phyloP scores from a whole-genome alignment of 2,888 invertebrate genomes.

The Ophion ventricosus region DNA sequence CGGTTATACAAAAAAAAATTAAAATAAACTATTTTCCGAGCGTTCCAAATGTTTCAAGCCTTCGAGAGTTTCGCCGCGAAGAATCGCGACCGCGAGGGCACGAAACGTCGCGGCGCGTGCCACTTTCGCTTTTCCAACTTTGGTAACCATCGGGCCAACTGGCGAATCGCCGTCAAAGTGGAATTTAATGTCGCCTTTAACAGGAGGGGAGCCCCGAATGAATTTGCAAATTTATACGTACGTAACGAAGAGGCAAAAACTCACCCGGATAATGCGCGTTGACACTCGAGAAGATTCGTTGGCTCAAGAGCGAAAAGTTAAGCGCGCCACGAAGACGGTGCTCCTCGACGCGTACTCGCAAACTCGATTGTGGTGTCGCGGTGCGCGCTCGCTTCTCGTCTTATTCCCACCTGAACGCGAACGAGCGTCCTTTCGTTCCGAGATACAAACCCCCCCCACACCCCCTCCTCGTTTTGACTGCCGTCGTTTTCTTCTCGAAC shows the following conservation, averaged over 20 bases:
- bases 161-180: background rate
- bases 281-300: background rate
- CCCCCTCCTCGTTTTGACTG: background rate
- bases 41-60: too few species aligned
- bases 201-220: background rate
- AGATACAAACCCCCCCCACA: conserved; percentile 19
- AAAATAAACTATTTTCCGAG: too few species aligned
- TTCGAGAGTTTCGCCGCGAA: background rate
- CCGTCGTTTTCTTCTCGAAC: conserved; percentile 32
- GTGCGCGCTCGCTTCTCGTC: background rate
- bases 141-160: conserved; percentile 21
- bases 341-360: background rate
- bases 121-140: conserved; percentile 57
- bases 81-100: conserved; percentile 55
- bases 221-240: background rate
- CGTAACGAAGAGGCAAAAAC: background rate
- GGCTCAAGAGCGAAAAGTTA: background rate
- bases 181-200: conserved; percentile 1
- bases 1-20: too few species aligned
- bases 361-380: background rate
- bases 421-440: background rate
- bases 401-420: background rate
- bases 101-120: conserved; percentile 23
- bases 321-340: background rate
- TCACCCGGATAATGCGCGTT: background rate